Evolutionary conservation across 2,113 vertebrate species (phyloP), one percentile per base, ranked within the genome.

Genomic region (Benitochromis conjunctus): DNA sequence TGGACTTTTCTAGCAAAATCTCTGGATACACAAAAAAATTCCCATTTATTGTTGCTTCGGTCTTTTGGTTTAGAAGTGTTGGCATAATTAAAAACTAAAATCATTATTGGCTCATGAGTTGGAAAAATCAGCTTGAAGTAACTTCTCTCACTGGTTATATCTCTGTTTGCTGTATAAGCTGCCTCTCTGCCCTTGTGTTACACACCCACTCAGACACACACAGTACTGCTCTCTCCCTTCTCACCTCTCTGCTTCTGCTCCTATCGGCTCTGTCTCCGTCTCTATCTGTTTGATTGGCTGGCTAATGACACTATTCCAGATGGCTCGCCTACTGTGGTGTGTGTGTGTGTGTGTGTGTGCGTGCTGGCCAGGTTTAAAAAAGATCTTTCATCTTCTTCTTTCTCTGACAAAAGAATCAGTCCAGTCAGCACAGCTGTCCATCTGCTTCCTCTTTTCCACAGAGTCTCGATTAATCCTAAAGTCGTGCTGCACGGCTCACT

Each of bases 351-450:
- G 24, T 74, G 53, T 89, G 79, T 80, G 84, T 84, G 88, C 71
- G 83, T 90, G 71, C 62, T 91, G 90, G 87, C 81, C 79, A 88
- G 64, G 80, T 86, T 93, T 91, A 76, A 89, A 88, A 92, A 89
- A 79, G 82, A 91, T 90, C 80, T 91, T 91, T 90, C 58, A 86
- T 90, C 58, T 83, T 90, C 43, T 79, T 85, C 81, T 86, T 84
- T 66, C 88, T 91, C 79, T 57, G 80, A 92, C 82, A 94, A 93
- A 91, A 78, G 88, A 92, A 95, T 92, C 26, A 12, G 88, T 91
- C 92, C 83, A 88, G 94, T 91, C 92, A 93, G 89, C 90, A 92
- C 92, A 92, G 88, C 64, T 92, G 90, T 92, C 91, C 86, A 80
- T 91, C 88, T 91, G 82, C 79, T 8, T 10, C 85, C 81, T 86